Base-by-base conservation (phyloP, 2,888 invertebrate species). In the Netelia fuscicornis region DNA sequence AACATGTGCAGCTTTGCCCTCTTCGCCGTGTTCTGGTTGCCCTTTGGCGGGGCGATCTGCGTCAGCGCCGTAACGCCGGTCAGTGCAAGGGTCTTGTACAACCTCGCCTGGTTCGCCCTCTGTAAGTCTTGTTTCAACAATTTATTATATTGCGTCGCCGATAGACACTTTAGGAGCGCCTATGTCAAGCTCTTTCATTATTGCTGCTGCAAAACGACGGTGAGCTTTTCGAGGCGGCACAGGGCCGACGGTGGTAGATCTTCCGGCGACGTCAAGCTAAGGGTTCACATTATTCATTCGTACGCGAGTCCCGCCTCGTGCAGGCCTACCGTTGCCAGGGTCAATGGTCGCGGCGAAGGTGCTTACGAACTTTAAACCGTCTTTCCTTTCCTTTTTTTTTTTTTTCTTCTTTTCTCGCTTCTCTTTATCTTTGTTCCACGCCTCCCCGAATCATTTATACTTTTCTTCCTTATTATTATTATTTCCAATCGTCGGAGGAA, bases 161-260 rank as follows among this genome's bases (percentile, higher is more conserved):
- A 97, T 90, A 94, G 95, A 9, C 96, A 96, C 90, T 97, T 97
- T 91, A 95, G 97, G 54, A 95, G 95, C 82, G 96, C 97, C 6
- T 97, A 97, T 91, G 94, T 96, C 13, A 96, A 96, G 90, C 94
- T 97, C 9, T 97, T 97, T 91, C 96, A 97, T 90, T 97, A 97
- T 90, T 97, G 97, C 91, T 97, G 96, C 91, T 97, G 97, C 94
- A 97, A 97, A 92, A 97, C 96, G 9, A 96, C 96, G 5, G 96
- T 96, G 30, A 95, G 96, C 1, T 96, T 96, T 88, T 95, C 96
- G 6, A 94, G 96, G 82, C 95, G 97, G 60, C 95, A 96, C 77
- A 93, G 96, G 52, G 93, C 94, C 75, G 94, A 95, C 56, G 94
- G 92, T 9, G 78, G 93, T 79, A 91, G 95, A 42, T 94, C 95